Base-by-base conservation (phyloP, 2,888 invertebrate species). In the Nycteola revayana region DNA sequence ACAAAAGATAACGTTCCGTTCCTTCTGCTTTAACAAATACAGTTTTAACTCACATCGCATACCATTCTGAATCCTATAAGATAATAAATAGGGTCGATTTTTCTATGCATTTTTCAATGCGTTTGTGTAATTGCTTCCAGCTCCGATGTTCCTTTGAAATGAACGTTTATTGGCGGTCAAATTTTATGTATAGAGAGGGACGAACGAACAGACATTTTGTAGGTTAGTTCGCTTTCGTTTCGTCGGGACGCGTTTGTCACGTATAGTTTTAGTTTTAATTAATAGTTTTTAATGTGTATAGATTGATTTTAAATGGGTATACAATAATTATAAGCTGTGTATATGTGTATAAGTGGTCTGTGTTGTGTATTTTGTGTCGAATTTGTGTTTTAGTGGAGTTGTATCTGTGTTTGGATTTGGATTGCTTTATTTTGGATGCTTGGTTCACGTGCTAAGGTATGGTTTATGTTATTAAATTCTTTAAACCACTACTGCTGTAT, bases 151-250 rank as follows among this genome's bases (percentile, higher is more conserved):
- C 73, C 57, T 74, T 73, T 66, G 69, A 69, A 71, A 70, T 58
- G 21, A 14, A 5, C 68, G 65, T 73, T 73, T 75, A 74, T 78
- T 68, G 79, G 71, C 74, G 85, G 81, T 83, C 84, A 81, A 82
- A 75, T 72, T 86, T 82, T 79, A 77, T 71, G 73, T 71, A 60
- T 21, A 21, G 21, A 7, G 21, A 21, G 46, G 52, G 62, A 64
- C 35, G 47, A 64, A 63, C 64, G 73, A 52, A 47, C 46, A 57
- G 60, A 62, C 64, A 59, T 57, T 70, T 81, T 81, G 76, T 79
- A 83, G 84, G 83, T 85, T 85, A 83, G 85, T 84, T 78, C 64
- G 49, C 53, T 65, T 66, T 56, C 58, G 66, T 64, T 65, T 66
- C 62, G 72, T 72, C 54, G 60, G 48, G 66, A 60, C 58, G 69